A percentile compares a stretch with the other conserved stretches of the same genome.
Conservation (phyloP, 2,797 vertebrate genomes). For the Pantherophis alleghaniensis region DNA sequence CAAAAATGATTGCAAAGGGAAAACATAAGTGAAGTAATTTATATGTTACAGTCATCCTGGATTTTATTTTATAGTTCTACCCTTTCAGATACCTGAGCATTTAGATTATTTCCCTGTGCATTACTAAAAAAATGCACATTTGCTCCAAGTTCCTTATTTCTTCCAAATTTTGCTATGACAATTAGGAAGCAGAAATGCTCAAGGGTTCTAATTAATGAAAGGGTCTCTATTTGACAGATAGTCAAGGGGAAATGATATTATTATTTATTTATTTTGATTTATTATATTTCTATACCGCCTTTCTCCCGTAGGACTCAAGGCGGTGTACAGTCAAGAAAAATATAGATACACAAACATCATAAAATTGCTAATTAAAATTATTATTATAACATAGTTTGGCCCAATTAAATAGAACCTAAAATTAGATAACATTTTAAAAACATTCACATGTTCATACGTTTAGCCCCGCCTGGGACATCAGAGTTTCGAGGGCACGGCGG, state of each 20-base stretch:
- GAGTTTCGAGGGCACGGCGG: too few relatives aligned
- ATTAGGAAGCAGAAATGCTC: conserved; percentile 3
- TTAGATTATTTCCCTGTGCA: not conserved
- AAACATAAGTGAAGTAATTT: not conserved
- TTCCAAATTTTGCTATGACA: conserved; percentile 35
- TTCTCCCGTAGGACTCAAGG: too few relatives aligned
- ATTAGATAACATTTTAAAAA: too few relatives aligned
- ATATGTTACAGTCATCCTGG: not conserved
- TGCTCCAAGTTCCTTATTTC: not conserved
- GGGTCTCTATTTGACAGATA: conserved; percentile 35
- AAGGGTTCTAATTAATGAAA: conserved; percentile 47
- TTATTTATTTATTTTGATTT: too few relatives aligned
- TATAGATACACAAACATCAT: too few relatives aligned
- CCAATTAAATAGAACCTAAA: too few relatives aligned
- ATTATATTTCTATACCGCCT: too few relatives aligned
- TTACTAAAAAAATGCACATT: conserved; percentile 10
- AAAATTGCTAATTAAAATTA: too few relatives aligned
- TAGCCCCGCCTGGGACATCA: too few relatives aligned
- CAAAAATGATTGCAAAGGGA: not conserved
- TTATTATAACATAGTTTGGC: too few relatives aligned
- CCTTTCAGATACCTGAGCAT: conserved; percentile 19
- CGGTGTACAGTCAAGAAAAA: too few relatives aligned
- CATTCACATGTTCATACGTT: too few relatives aligned
- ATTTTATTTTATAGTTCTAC: not conserved
- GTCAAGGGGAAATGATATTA: conserved; percentile 13